phyloP scores from a whole-genome alignment of 2,797 vertebrate species.

The Notoglanidium macrostoma region DNA sequence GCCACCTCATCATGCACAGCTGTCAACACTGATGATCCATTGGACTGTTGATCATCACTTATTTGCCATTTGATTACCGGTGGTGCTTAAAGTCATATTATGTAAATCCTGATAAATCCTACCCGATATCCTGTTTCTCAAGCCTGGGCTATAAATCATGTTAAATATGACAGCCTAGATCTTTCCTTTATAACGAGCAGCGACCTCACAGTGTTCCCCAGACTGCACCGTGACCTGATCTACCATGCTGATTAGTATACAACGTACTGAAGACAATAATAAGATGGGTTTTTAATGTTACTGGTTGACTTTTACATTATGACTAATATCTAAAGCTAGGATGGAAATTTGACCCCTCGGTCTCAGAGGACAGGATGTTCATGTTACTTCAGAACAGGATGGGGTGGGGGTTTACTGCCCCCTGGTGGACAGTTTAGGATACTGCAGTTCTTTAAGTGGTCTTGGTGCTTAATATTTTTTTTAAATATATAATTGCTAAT shows the following conservation, averaged over 20 bases:
- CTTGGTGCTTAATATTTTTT: too few species aligned
- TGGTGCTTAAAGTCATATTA: conserved; percentile 12
- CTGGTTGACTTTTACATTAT: neutral
- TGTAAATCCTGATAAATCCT: conserved; percentile 2
- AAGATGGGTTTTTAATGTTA: neutral
- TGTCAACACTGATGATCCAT: conserved; percentile 1
- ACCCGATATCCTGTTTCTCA: neutral
- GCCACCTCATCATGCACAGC: conserved; percentile 11
- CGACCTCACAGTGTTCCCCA: too few species aligned
- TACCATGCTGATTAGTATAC: too few species aligned
- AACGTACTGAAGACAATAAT: neutral
- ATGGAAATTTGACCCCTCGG: neutral
- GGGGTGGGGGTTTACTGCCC: conserved; percentile 40
- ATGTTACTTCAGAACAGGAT: neutral
- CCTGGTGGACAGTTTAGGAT: conserved; percentile 36
- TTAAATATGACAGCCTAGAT: neutral
- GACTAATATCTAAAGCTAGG: neutral
- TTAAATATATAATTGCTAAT: neutral
- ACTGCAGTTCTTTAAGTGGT: neutral
- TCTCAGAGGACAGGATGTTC: neutral
- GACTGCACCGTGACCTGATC: neutral
- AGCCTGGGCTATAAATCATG: neutral
- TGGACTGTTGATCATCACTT: neutral
- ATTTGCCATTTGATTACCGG: conserved; percentile 6
- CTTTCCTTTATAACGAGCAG: neutral